Conservation (phyloP, 2,113 vertebrate genomes). For the Lagenorhynchus albirostris region DNA sequence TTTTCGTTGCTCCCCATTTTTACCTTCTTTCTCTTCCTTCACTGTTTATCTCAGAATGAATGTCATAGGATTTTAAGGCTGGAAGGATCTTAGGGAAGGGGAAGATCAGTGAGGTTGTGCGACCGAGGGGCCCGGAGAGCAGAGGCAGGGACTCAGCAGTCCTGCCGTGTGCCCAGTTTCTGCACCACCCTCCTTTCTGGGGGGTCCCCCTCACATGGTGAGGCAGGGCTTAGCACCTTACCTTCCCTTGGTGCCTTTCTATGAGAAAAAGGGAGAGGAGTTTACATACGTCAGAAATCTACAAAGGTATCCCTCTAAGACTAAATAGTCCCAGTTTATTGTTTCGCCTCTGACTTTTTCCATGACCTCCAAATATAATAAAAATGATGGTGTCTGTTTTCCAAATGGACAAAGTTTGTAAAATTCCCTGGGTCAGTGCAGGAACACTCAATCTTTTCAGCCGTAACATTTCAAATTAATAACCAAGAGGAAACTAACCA, state of each 20-base stretch:
- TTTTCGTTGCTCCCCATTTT: background rate
- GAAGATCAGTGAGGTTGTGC: background rate
- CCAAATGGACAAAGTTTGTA: background rate
- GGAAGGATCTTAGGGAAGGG: background rate
- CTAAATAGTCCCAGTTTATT: background rate
- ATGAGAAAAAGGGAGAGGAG: background rate
- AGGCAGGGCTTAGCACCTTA: background rate
- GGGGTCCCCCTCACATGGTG: background rate
- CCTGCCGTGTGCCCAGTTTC: background rate
- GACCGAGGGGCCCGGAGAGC: rapidly evolving
- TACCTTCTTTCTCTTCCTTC: background rate
- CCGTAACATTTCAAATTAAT: background rate
- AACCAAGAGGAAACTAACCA: background rate
- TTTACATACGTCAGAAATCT: background rate
- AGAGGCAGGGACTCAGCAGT: background rate
- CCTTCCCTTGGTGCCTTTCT: background rate
- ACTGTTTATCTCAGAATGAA: background rate
- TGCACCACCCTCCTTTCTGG: background rate
- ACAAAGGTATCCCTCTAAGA: background rate
- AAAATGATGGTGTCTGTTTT: background rate
- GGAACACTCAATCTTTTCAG: background rate
- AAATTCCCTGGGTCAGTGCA: background rate
- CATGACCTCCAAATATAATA: background rate
- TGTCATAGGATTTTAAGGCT: background rate
- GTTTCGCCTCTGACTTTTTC: background rate